These are phyloP conservation scores for Leucoptera coffeella DNA, from an alignment of 2,888 invertebrate species.

Conservation along the genomic window DNA sequence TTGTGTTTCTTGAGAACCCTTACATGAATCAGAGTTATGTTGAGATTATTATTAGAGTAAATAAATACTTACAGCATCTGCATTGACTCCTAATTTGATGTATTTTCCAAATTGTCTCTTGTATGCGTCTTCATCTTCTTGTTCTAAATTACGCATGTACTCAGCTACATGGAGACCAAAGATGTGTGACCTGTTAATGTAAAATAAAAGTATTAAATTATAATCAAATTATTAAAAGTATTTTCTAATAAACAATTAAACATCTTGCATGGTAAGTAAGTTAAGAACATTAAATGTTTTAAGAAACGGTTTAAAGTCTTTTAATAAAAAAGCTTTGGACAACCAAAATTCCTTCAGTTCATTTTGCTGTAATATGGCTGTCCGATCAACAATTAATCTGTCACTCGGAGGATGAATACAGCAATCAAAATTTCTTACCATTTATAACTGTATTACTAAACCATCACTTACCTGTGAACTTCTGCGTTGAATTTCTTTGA, in stretches of 20 bases:
- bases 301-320: constrained; percentile 29
- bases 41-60: no score
- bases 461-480: constrained; percentile 59
- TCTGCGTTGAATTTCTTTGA: constrained; percentile 92
- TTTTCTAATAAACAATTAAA: no score
- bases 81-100: constrained; percentile 83
- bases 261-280: no score
- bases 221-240: no score
- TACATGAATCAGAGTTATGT: no score
- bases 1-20: no score
- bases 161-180: constrained; percentile 96
- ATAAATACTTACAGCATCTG: constrained; percentile 73
- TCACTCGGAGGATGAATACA: constrained; percentile 45
- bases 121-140: constrained; percentile 96
- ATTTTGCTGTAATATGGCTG: constrained; percentile 40
- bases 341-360: constrained; percentile 22
- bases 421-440: constrained; percentile 11
- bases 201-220: neutral
- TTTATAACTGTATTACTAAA: neutral
- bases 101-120: constrained; percentile 96
- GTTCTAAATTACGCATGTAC: constrained; percentile 90
- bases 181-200: constrained; percentile 74
- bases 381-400: constrained; percentile 24
- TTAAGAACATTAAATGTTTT: constrained; percentile 12
- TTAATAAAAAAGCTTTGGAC: constrained; percentile 15